Base-by-base conservation (phyloP, 1,140 invertebrate species). In the Eriosoma lanigerum region DNA sequence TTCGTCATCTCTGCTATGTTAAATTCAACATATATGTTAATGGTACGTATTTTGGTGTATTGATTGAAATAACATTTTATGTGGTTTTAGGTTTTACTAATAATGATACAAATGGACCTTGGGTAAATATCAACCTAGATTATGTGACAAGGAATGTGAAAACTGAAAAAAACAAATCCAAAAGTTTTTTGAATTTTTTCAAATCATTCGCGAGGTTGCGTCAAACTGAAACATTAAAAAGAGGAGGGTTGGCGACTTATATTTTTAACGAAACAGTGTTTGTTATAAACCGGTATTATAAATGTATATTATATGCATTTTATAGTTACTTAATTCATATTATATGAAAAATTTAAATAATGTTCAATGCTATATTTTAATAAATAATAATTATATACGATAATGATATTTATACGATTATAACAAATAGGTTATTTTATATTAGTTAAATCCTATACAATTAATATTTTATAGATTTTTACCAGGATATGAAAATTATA, bases 51-150 rank as follows among this genome's bases (percentile, higher is more conserved):
- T n/a, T n/a, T n/a, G n/a, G n/a, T n/a, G n/a, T n/a, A n/a, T n/a
- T n/a, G n/a, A n/a, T n/a, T n/a, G n/a, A n/a, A n/a, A n/a, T n/a
- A n/a, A n/a, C n/a, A n/a, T n/a, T n/a, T n/a, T n/a, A n/a, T n/a
- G n/a, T n/a, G n/a, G 15, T 13, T 48, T 46, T 78, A 89, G 90
- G 90, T 82, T 93, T 93, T 83, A 90, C 90, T 0, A 87, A 85
- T 0, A 88, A 87, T n/a, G n/a, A n/a, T 50, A n/a, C 5, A 52
- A 15, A 58, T 8, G 24, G 3, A 58, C 78, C 92, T 0, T 94
- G 93, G 91, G 83, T 94, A 19, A 91, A 92, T 2, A 84, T 92
- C 1, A 86, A 89, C 82, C 82, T 85, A 1, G 85, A 89, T 82
- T 91, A 89, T 81, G 56, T 81, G 12, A 83, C 83, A 0, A 84